phyloP scores from a whole-genome alignment of 2,888 invertebrate species.

The Metellina segmentata region DNA sequence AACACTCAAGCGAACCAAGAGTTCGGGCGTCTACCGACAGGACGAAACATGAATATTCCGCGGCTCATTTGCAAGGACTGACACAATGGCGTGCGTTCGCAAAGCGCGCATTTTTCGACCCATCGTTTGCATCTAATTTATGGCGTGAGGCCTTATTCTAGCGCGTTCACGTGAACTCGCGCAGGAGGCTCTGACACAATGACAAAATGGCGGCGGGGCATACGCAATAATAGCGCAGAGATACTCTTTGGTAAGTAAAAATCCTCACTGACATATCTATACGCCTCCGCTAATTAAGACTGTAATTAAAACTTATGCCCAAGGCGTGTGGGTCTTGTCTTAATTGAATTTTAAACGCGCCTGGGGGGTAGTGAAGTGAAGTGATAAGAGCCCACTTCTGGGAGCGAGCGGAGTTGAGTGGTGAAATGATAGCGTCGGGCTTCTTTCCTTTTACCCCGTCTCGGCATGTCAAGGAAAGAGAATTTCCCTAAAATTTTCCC shows the following conservation, averaged over 20 bases:
- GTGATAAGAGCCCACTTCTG: conserved; percentile 61
- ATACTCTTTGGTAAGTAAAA: conserved; percentile 24
- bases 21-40: conserved; percentile 25
- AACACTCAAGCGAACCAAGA: background rate
- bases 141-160: background rate
- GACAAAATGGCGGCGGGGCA: conserved; percentile 32
- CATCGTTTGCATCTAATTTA: conserved; percentile 59
- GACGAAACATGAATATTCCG: conserved; percentile 54
- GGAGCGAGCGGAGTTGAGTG: conserved; percentile 41
- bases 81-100: conserved; percentile 37
- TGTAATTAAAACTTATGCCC: conserved; percentile 72
- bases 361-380: conserved; percentile 45
- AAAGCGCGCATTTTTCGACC: conserved; percentile 10
- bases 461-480: background rate
- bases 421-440: conserved; percentile 51
- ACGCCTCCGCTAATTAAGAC: conserved; percentile 60
- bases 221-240: background rate
- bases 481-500: conserved; percentile 45
- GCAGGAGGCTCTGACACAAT: conserved; percentile 25
- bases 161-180: conserved; percentile 23
- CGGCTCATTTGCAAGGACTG: conserved; percentile 26
- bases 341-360: conserved; percentile 74
- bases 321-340: conserved; percentile 42
- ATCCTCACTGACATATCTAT: conserved; percentile 58
- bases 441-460: conserved; percentile 17